Evolutionary conservation across 2,113 vertebrate genomes (phyloP).

Genomic region (Aleadryas rufinucha): DNA sequence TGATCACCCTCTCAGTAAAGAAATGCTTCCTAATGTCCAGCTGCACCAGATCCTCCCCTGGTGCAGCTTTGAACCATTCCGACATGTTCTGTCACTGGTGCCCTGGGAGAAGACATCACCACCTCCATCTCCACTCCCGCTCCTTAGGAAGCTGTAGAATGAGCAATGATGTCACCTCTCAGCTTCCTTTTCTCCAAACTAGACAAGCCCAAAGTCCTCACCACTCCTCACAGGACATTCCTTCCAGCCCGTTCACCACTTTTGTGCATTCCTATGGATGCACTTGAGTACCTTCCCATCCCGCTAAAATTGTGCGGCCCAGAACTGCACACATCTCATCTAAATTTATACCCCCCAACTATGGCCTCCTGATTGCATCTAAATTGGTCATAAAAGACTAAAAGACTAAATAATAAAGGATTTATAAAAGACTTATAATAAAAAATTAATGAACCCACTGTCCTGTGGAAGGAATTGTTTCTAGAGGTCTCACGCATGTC

Average conservation of each 20-base stretch:
- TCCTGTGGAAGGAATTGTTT: neutral
- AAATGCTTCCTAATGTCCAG: neutral
- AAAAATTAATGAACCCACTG: neutral
- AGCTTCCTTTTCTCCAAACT: neutral
- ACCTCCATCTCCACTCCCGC: neutral
- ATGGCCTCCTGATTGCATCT: neutral
- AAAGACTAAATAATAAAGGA: neutral
- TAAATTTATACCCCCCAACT: neutral
- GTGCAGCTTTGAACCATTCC: neutral
- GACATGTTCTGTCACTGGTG: neutral
- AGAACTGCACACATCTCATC: neutral
- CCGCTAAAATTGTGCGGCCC: neutral
- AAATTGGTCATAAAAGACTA: neutral
- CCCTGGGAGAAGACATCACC: neutral
- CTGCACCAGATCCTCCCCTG: too few relatives aligned
- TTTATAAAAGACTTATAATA: neutral
- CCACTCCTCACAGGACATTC: neutral
- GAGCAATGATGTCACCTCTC: neutral
- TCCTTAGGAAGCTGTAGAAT: neutral
- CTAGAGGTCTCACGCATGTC: fast-evolving
- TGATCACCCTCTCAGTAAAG: neutral
- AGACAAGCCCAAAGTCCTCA: neutral
- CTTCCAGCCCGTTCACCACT: neutral
- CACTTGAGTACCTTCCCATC: neutral
- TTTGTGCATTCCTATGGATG: neutral